Evolutionary conservation across 2,797 vertebrate species (phyloP).

Genomic region (Vireo griseus): DNA sequence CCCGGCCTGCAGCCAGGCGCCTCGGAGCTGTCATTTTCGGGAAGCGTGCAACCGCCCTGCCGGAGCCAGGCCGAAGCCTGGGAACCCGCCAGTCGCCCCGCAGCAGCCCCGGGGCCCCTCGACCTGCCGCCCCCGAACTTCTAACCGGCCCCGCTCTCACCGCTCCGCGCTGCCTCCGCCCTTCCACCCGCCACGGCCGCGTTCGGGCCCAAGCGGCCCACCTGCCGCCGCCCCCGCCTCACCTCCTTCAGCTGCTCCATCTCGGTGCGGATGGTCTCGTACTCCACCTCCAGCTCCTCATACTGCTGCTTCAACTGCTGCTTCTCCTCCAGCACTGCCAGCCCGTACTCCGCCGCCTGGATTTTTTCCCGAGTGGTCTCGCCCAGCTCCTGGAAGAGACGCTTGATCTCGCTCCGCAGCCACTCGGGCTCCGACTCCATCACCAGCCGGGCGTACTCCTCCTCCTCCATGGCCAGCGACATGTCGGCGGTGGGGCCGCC

Average conservation of each 20-base stretch:
- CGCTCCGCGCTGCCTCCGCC: no score
- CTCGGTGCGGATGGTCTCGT: constrained; percentile 87
- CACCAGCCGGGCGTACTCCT: constrained; percentile 82
- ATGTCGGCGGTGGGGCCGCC: constrained; percentile 56
- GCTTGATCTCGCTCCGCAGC: constrained; percentile 75
- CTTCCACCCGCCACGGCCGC: not conserved
- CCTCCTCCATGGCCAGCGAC: constrained; percentile 81
- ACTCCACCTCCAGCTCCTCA: constrained; percentile 91
- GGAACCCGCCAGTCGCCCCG: not conserved
- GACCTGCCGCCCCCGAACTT: not conserved
- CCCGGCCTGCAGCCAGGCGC: not conserved
- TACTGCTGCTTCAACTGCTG: constrained; percentile 91
- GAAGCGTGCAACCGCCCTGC: not conserved
- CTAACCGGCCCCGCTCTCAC: not conserved
- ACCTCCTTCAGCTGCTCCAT: constrained; percentile 96
- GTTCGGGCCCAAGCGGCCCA: not conserved
- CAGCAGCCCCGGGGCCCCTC: not conserved
- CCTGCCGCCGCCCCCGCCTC: not conserved
- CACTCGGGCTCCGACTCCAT: constrained; percentile 89
- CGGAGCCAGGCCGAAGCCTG: not conserved
- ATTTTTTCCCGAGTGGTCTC: constrained; percentile 96
- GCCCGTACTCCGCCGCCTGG: constrained; percentile 95
- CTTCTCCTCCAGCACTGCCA: constrained; percentile 96
- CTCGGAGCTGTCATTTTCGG: not conserved
- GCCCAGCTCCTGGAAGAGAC: constrained; percentile 87